Evolutionary conservation across 1,140 invertebrate genomes (phyloP).

Genomic region (Cheumatopsyche charites): DNA sequence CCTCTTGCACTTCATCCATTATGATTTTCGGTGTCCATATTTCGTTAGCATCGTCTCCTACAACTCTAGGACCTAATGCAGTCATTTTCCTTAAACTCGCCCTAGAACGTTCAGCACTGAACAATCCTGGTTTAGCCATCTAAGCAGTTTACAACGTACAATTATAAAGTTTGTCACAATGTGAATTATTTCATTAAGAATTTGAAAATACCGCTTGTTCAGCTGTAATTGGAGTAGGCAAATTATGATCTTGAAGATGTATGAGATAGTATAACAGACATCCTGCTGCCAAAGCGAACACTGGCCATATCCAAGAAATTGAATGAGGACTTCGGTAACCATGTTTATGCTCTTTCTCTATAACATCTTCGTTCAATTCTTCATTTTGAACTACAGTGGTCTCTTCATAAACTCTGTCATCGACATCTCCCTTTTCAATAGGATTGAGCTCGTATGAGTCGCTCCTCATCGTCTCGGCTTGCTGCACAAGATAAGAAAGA

Average conservation of each 20-base stretch:
- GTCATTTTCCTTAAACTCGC: constrained; percentile 25
- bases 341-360: not conserved
- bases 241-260: constrained; percentile 12
- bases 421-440: not conserved
- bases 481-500: not conserved
- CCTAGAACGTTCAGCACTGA: constrained; percentile 41
- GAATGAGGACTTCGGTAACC: not conserved
- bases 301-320: constrained; percentile 18
- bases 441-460: not conserved
- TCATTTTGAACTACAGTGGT: not conserved
- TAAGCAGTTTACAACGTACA: not conserved
- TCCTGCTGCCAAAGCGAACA: not conserved
- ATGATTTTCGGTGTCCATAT: constrained; percentile 35
- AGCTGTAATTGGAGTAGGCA: not conserved
- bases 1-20: constrained; percentile 28
- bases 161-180: not conserved
- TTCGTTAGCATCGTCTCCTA: constrained; percentile 39
- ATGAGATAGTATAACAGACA: constrained; percentile 11
- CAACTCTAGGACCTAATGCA: constrained; percentile 38
- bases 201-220: not conserved
- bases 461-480: not conserved
- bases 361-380: not conserved
- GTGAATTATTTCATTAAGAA: not conserved
- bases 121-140: constrained; percentile 17
- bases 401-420: not conserved